phyloP scores from a whole-genome alignment of 2,113 vertebrate genomes.

The Trogon surrucura region DNA sequence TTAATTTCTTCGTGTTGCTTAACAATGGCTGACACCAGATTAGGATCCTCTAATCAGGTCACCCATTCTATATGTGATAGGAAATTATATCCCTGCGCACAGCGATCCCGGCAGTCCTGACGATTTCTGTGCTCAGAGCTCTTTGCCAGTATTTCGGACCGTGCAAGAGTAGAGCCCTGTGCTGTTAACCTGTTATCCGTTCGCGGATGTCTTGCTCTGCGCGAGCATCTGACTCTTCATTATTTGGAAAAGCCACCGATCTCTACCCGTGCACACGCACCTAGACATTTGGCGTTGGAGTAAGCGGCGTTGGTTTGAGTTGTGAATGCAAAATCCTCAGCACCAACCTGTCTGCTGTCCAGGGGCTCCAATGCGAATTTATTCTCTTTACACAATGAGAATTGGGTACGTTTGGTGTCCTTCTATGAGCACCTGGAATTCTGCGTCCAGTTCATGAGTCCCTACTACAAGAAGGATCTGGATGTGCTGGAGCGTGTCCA shows the following conservation, averaged over 20 bases:
- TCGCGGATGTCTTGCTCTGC: rapidly evolving
- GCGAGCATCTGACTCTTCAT: rapidly evolving
- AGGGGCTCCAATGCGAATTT: rapidly evolving
- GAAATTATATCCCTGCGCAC: not conserved
- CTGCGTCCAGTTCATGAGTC: no score
- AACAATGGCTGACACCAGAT: not conserved
- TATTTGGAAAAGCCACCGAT: not conserved
- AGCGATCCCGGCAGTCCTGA: not conserved
- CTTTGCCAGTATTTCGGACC: not conserved
- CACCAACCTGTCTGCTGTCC: rapidly evolving
- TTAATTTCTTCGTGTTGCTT: not conserved
- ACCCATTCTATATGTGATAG: not conserved
- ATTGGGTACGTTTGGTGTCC: not conserved
- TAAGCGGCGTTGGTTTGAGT: not conserved
- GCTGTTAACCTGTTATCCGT: not conserved
- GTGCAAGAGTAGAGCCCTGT: not conserved
- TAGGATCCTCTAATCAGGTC: not conserved
- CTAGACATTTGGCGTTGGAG: rapidly evolving
- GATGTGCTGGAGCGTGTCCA: no score
- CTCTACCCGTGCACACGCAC: rapidly evolving
- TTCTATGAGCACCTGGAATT: no score
- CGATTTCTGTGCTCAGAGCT: not conserved
- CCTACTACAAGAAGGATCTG: no score
- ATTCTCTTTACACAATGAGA: not conserved
- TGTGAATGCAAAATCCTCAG: no score